Percentiles rank a stretch among this genome's conserved stretches.
Evolutionary conservation across 2,797 vertebrate species (phyloP).

Genomic region (Dromococcyx pavoninus): DNA sequence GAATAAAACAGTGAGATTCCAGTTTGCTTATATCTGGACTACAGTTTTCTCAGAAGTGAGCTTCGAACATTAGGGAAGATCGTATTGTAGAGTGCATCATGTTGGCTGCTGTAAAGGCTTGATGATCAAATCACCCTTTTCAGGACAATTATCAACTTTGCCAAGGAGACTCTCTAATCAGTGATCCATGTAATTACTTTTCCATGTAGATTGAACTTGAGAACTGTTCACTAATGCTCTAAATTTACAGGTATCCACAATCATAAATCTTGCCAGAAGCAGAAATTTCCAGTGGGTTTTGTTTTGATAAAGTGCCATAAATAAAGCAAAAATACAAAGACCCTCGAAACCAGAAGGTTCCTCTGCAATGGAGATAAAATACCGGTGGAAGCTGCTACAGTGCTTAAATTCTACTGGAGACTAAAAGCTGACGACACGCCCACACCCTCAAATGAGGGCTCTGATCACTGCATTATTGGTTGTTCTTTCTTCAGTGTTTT

Average conservation of each 20-base stretch:
- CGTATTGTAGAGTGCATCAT: neutral
- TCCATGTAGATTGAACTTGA: neutral
- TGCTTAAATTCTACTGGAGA: neutral
- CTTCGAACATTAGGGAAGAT: neutral
- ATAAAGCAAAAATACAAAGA: neutral
- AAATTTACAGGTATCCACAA: neutral
- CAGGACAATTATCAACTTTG: neutral
- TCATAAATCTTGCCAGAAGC: neutral
- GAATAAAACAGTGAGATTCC: neutral
- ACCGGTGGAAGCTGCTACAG: neutral
- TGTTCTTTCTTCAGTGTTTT: neutral
- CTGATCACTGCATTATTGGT: no score
- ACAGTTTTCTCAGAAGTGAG: neutral
- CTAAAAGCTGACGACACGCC: no score
- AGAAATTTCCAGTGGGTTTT: neutral
- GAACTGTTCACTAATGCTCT: neutral
- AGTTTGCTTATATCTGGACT: neutral
- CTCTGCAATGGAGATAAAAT: neutral
- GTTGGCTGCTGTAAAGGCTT: neutral
- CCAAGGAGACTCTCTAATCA: constrained; percentile 1
- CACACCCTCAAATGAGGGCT: neutral
- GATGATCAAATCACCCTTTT: constrained; percentile 18
- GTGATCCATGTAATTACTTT: constrained; percentile 16
- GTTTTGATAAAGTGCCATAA: neutral
- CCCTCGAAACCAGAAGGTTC: neutral